Evolutionary conservation across 2,113 vertebrate species (phyloP), one percentile per base, ranked within the genome.

Genomic region (Toxostoma redivivum): DNA sequence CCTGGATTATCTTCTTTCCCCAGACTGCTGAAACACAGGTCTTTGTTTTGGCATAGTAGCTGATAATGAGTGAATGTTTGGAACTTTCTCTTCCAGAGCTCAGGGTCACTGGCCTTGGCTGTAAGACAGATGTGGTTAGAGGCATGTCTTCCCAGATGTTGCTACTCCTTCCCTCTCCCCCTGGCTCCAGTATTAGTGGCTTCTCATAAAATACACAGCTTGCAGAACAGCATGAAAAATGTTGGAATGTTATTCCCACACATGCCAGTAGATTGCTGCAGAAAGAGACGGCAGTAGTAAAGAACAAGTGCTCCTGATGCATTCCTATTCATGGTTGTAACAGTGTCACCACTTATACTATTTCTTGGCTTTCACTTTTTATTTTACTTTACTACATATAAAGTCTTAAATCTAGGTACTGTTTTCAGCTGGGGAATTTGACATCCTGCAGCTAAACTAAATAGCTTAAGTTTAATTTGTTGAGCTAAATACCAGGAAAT

Each of bases 271-370:
- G 44, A 85, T 76, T 48, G 31, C 74, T 50, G 35, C 37, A 82
- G 66, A n/a, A 95, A 47, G 25, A 53, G 37, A 44, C 45, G 44
- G 54, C 9, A 15, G 51, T 88, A 66, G 53, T 58, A 44, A 44
- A 44, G 40, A 92, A 19, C 37, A 28, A 17, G 19, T 90, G 76
- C 44, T 88, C 62, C 45, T 80, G 79, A 1, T 65, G 12, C 0
- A 0, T n/a, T 58, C 18, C 13, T 56, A 18, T 22, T 61, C 0
- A 0, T 33, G 78, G 30, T 33, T 33, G 12, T 58, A 78, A 51
- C 11, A 7, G 31, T 19, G 20, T 5, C 1, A 1, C 40, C 33
- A 57, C 40, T 48, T 80, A 27, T 0, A 3, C 3, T 14, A 2
- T 42, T 42, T 19, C 15, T 37, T 44, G 35, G 8, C 27, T 28